A percentile compares a stretch with the other conserved stretches of the same genome.
Evolutionary conservation across 2,113 vertebrate genomes (phyloP).

Genomic region (Lipophrys pholis): DNA sequence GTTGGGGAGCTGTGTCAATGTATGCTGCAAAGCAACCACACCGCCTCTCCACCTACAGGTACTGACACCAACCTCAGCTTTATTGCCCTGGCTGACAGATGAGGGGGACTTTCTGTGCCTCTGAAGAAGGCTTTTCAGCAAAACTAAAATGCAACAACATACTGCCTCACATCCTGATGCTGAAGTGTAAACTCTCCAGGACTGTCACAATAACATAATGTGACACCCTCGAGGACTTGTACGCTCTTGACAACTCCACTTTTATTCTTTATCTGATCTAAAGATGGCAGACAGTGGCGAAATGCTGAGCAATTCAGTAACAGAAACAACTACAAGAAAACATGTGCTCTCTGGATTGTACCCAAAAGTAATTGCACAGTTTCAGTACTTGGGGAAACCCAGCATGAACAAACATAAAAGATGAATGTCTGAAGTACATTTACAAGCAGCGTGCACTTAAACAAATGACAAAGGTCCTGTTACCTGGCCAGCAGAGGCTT

Average conservation of each 20-base stretch:
- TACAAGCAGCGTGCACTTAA: conserved; percentile 1
- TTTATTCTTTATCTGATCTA: neutral
- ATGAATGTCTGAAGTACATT: conserved; percentile 16
- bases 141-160: conserved; percentile 32
- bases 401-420: conserved; percentile 39
- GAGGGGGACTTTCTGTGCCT: conserved; percentile 23
- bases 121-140: conserved; percentile 27
- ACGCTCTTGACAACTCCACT: neutral
- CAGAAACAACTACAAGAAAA: neutral
- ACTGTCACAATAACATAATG: neutral
- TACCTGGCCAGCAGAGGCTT: conserved; percentile 73
- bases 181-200: neutral
- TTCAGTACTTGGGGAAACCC: conserved; percentile 22
- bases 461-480: conserved; percentile 47
- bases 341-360: neutral
- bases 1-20: conserved; percentile 48
- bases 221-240: neutral
- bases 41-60: conserved; percentile 49
- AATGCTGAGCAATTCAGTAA: neutral
- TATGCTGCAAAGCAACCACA: conserved; percentile 41
- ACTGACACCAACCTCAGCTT: conserved; percentile 31
- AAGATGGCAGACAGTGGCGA: neutral
- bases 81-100: conserved; percentile 31
- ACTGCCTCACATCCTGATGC: conserved; percentile 10
- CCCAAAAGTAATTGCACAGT: neutral